Evolutionary conservation across 2,888 invertebrate species (phyloP).

Genomic region (Macaria liturata): DNA sequence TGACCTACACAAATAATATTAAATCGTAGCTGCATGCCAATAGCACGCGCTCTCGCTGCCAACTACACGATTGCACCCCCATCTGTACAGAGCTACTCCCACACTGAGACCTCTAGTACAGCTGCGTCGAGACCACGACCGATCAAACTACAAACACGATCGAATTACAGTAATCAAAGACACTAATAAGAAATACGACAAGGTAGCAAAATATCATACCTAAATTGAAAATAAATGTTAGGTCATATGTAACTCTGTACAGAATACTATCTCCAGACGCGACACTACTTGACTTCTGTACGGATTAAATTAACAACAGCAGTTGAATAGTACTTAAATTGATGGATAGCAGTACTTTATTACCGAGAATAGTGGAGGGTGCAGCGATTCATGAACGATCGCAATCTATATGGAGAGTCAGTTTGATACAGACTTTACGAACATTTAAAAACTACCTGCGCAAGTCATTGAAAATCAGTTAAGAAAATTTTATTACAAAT

Average conservation of each 20-base stretch:
- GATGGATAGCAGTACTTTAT: constrained; percentile 15
- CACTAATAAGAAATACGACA: constrained; percentile 21
- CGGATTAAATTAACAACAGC: constrained; percentile 22
- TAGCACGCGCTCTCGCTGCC: constrained; percentile 59
- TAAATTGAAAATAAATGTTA: constrained; percentile 1
- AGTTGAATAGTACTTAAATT: constrained; percentile 15
- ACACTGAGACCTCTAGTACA: too few relatives aligned
- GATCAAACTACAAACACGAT: too few relatives aligned
- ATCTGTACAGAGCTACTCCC: constrained; percentile 26
- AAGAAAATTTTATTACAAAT: neutral
- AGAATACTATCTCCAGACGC: too few relatives aligned
- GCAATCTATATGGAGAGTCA: too few relatives aligned
- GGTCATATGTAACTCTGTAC: too few relatives aligned
- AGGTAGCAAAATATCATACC: constrained; percentile 12
- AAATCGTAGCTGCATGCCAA: constrained; percentile 77
- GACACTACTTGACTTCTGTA: neutral
- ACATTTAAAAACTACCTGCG: too few relatives aligned
- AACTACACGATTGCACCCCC: constrained; percentile 62
- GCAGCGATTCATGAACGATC: neutral
- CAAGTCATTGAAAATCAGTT: too few relatives aligned
- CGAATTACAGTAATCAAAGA: too few relatives aligned
- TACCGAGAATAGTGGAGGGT: constrained; percentile 1
- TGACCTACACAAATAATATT: constrained; percentile 79
- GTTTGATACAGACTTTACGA: too few relatives aligned
- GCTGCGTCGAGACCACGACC: too few relatives aligned